Base-by-base conservation (phyloP, 2,797 vertebrate species). In the Margarornis squamiger region DNA sequence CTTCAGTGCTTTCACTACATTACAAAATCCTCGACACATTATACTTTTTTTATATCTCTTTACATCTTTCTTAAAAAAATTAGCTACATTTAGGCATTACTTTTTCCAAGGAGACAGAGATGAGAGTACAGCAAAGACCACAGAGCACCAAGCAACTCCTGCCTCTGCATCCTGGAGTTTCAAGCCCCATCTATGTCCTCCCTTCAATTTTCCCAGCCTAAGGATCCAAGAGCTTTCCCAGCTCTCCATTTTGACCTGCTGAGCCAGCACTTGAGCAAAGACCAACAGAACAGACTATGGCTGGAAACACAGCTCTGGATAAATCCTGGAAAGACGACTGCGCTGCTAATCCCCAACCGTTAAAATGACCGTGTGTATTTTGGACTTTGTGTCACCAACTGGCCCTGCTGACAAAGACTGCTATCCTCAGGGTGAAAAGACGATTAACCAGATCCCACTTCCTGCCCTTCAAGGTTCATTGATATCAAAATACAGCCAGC, bases 201-300 rank as follows among this genome's bases (percentile, higher is more conserved):
- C 39, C 36, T 48, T 21, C 0, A 0, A 16, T 74, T 38, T 57
- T 67, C 61, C 46, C 73, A 61, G 58, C 21, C 1, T 0, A 54
- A 80, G 63, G 57, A 66, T 14, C 49, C 1, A 1, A 8, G 6
- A 62, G 46, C 27, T 30, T 59, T 66, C 84, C 49, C 10, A 30
- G 72, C 34, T 48, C 80, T 83, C 74, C 71, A 9, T 46, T 41
- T 19, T 13, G 41, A 79, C 43, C 48, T 6, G 34, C 82, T 71
- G 85, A 92, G 85, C 78, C 85, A 85, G 30, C 89, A 79, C 67
- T 73, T 8, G 34, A 65, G 86, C 52, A 74, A 63, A 84, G 75
- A 32, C 26, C 66, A 21, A 7, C 14, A 48, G 34, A 41, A 7
- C 26, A 77, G 73, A 36, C 43, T 12, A 3, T 2, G 49, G 61